Evolutionary conservation across 2,113 vertebrate genomes (phyloP), one percentile per base, ranked within the genome.

Genomic region (Misgurnus anguillicaudatus): DNA sequence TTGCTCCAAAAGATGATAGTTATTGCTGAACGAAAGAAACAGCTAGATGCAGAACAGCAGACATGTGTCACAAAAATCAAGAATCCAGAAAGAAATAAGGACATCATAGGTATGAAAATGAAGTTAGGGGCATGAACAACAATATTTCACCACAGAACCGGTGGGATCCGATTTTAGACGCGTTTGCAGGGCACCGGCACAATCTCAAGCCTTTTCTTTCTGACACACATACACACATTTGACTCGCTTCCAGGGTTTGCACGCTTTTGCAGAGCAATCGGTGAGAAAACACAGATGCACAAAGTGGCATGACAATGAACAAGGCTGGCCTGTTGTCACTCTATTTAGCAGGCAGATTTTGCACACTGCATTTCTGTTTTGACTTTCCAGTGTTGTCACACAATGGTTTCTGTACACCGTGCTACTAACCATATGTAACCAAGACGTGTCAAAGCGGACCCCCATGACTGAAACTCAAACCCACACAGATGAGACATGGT

Each of bases 321-420:
- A 16, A 64, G 62, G 42, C 66, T 61, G 16, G 42, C 31, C 19
- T 77, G 72, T 76, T 65, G 77, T 80, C 64, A 79, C 67, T 80
- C 67, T 47, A 66, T 82, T 73, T 85, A 73, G 77, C 77, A 78
- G 67, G 78, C 53, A 71, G 71, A 84, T 75, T 76, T 72, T 24
- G 36, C 75, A 78, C 67, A 21, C 73, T 42, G 36, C 24, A 68
- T 53, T 39, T 38, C 42, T 76, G 36, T 57, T 62, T 66, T 72
- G 70, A 41, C 55, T n/a, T 57, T 42, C 47, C 60, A 74, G 57
- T 47, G 78, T 74, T 80, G 41, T 63, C 63, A 72, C 61, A 77
- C 66, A 71, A 69, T 19, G 41, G 60, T 67, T 78, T 74, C 65
- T 63, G 53, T 39, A 77, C 67, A 48, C 80, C 45, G 61, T 16